Conservation (phyloP, 2,113 vertebrate species). For the Prionailurus bengalensis region DNA sequence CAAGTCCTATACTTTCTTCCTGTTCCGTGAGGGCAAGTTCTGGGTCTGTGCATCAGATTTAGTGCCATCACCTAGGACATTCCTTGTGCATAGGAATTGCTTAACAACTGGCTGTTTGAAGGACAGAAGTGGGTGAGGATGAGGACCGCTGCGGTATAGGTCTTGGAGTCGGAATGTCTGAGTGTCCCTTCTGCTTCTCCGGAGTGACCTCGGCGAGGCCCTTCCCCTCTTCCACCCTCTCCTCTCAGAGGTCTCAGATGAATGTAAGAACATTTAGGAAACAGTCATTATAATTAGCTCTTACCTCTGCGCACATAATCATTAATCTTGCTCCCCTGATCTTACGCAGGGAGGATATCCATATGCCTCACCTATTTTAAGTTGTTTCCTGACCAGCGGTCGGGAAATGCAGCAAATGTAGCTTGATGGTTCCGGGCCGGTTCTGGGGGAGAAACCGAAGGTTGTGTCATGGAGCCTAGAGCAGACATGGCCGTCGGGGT, state of each 20-base stretch:
- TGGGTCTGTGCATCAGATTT: neutral
- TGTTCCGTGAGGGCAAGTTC: neutral
- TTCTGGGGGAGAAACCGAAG: neutral
- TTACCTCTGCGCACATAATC: conserved; percentile 47
- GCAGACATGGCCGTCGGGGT: neutral
- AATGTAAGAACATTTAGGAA: conserved; percentile 48
- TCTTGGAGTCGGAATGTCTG: neutral
- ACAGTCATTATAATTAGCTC: conserved; percentile 26
- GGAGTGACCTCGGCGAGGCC: neutral
- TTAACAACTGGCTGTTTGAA: neutral
- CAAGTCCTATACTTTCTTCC: neutral
- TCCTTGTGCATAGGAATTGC: neutral
- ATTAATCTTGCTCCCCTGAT: neutral
- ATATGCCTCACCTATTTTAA: neutral
- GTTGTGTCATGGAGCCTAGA: neutral
- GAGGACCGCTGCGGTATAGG: neutral
- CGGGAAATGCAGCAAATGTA: neutral
- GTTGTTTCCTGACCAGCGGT: neutral
- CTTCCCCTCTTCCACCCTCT: neutral
- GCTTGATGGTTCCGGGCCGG: neutral
- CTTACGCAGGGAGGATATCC: neutral
- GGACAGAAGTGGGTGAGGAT: neutral
- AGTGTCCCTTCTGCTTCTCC: neutral
- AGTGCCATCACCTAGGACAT: fast-evolving
- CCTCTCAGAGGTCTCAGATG: conserved; percentile 1